These are phyloP conservation scores for Anastatus disparis DNA, from an alignment of 1,140 invertebrate genomes.

Conservation along the genomic window DNA sequence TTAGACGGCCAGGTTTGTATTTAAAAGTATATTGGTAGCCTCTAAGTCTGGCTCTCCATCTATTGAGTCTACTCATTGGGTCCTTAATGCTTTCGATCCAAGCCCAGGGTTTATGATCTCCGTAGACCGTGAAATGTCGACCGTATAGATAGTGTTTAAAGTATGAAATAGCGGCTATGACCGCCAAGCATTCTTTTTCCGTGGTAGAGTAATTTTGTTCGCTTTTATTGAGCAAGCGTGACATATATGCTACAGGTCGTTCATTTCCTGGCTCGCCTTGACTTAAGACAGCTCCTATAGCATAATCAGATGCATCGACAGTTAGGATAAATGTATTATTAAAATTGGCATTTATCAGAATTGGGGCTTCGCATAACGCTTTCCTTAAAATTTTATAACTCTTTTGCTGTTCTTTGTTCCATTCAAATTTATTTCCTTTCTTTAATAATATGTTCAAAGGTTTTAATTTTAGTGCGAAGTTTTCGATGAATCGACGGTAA, in stretches of 20 bases:
- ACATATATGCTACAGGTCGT: not conserved
- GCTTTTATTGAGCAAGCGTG: not conserved
- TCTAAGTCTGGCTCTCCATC: no score
- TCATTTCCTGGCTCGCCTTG: constrained; percentile 3
- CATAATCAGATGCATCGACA: not conserved
- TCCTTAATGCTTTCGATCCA: no score
- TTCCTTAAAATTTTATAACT: not conserved
- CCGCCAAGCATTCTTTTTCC: not conserved
- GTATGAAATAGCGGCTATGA: no score
- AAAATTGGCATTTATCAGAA: not conserved
- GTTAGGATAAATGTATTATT: not conserved
- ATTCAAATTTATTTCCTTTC: not conserved
- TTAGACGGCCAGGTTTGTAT: no score
- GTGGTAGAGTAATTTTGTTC: not conserved
- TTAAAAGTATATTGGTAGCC: no score
- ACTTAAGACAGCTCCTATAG: not conserved
- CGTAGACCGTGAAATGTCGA: no score
- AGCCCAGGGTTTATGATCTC: no score
- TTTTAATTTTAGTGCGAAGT: not conserved
- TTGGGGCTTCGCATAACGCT: not conserved
- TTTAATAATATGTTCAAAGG: not conserved
- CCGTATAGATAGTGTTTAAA: no score
- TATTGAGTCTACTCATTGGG: no score
- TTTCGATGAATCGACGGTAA: constrained; percentile 6
- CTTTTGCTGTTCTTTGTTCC: not conserved